Conservation (phyloP, 2,113 vertebrate genomes). For the Zapornia atra region DNA sequence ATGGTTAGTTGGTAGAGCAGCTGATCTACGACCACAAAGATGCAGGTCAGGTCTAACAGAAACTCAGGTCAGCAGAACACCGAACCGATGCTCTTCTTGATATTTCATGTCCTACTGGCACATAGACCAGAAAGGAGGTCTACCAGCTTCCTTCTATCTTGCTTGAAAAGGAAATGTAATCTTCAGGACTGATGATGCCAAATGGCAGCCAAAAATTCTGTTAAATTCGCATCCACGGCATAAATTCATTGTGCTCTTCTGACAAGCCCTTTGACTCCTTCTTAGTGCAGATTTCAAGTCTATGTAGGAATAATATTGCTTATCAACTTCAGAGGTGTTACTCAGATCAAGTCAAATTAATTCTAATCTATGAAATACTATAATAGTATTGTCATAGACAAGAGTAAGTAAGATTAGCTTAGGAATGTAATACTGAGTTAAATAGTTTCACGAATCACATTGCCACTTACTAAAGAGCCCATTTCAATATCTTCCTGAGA, state of each 20-base stretch:
- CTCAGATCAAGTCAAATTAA: background rate
- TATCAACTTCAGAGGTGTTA: background rate
- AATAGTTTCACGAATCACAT: background rate
- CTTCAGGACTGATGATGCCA: background rate
- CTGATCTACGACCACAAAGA: background rate
- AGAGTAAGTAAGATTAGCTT: background rate
- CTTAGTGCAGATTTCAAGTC: background rate
- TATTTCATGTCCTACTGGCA: background rate
- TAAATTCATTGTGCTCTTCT: background rate
- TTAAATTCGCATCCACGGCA: accelerated
- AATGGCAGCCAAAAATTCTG: background rate
- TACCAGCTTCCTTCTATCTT: background rate
- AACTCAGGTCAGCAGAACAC: background rate
- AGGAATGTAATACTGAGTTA: background rate
- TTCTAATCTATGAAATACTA: background rate
- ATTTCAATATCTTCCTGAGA: background rate
- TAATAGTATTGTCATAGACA: background rate
- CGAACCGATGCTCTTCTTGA: background rate
- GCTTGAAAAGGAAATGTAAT: background rate
- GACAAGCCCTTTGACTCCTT: background rate
- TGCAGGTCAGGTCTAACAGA: background rate
- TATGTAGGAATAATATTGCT: background rate
- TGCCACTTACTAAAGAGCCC: background rate
- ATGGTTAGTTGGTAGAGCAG: background rate
- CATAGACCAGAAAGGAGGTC: background rate